These are phyloP conservation scores for Eurypyga helias DNA, from an alignment of 2,113 vertebrate species.

Conservation along the genomic window DNA sequence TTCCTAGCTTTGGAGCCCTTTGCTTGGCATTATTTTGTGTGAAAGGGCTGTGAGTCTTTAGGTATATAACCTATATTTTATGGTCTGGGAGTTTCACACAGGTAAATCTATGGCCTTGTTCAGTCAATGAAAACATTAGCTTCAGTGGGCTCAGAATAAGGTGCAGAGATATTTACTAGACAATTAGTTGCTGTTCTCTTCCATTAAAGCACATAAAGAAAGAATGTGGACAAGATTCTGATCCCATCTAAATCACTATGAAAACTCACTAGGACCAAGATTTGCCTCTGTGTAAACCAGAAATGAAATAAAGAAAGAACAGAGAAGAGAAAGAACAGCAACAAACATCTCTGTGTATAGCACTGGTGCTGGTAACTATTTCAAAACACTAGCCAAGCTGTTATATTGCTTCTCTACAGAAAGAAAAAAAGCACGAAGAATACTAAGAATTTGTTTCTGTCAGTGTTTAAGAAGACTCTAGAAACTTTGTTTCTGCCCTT, in stretches of 20 bases:
- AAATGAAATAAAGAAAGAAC: not conserved
- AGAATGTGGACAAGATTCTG: not conserved
- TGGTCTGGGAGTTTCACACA: not conserved
- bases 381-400: not conserved
- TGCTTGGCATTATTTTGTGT: not conserved
- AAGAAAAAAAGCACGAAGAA: not conserved
- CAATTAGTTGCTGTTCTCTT: not conserved
- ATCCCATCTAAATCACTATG: not conserved
- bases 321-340: not conserved
- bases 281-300: not conserved
- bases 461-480: not conserved
- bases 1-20: not conserved
- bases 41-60: not conserved
- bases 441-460: not conserved
- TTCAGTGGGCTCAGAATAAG: not conserved
- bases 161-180: not conserved
- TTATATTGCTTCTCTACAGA: not conserved
- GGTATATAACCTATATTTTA: not conserved
- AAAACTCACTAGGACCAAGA: not conserved
- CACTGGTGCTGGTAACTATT: not conserved
- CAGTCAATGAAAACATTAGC: not conserved
- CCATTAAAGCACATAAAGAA: not conserved
- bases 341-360: not conserved
- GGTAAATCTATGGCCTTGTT: not conserved
- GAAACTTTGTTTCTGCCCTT: conserved; percentile 37